These are phyloP conservation scores for Thunnus maccoyii DNA, from an alignment of 2,113 vertebrate species.

Conservation along the genomic window DNA sequence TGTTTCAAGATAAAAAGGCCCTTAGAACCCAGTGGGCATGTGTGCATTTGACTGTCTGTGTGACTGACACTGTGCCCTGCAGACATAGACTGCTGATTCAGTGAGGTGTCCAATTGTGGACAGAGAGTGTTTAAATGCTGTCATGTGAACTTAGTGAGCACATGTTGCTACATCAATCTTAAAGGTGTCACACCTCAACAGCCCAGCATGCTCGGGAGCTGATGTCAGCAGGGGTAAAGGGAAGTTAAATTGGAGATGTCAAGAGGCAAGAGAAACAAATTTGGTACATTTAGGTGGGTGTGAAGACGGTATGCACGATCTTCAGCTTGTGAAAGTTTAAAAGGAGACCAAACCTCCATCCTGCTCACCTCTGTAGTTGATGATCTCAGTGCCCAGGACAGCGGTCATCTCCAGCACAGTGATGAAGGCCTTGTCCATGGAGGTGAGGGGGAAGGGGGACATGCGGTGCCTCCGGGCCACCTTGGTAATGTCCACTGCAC, in stretches of 20 bases:
- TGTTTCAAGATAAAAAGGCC: not conserved
- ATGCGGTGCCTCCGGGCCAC: constrained; percentile 98
- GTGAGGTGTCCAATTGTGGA: constrained; percentile 36
- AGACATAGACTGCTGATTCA: constrained; percentile 59
- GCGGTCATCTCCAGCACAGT: constrained; percentile 99
- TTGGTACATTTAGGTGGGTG: not conserved
- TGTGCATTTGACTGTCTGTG: constrained; percentile 7
- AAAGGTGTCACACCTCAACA: constrained; percentile 28
- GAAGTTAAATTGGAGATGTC: not conserved
- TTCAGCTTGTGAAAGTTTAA: not conserved
- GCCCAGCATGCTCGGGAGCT: constrained; percentile 24
- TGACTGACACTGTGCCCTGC: constrained; percentile 32
- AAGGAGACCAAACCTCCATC: not conserved
- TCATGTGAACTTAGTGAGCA: constrained; percentile 18
- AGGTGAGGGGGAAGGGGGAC: constrained; percentile 98
- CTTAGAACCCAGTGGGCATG: constrained; percentile 9
- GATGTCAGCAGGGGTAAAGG: constrained; percentile 16
- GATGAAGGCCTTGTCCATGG: constrained; percentile 99
- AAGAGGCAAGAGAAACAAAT: not conserved
- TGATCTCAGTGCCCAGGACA: constrained; percentile 98
- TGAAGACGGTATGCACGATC: not conserved
- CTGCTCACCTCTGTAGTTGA: constrained; percentile 95
- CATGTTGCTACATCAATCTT: not conserved
- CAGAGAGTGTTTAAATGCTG: constrained; percentile 28
- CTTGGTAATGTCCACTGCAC: constrained; percentile 99